Percentiles rank a stretch among this genome's conserved stretches.
Conservation (phyloP, 2,888 invertebrate genomes). For the Catonia carolina region DNA sequence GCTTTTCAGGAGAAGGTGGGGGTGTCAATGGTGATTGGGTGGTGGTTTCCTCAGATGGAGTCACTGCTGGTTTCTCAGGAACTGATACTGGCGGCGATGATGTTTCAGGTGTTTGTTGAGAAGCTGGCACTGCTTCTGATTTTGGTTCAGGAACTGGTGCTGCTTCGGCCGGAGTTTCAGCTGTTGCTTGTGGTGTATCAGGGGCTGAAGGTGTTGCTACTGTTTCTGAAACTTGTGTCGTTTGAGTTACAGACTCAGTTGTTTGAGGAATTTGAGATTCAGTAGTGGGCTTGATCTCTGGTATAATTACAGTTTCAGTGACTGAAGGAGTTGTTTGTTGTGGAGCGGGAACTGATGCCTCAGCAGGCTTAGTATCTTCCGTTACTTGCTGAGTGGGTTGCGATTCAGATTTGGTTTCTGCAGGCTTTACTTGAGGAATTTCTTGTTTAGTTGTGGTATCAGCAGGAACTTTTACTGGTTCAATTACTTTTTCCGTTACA, state of each 20-base stretch:
- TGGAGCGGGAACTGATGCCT: not conserved
- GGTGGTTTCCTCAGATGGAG: constrained; percentile 19
- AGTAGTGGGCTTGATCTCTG: too few relatives aligned
- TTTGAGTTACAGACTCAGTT: too few relatives aligned
- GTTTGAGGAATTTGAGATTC: too few relatives aligned
- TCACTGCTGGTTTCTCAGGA: not conserved
- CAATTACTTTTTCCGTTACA: constrained; percentile 11
- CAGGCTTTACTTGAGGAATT: constrained; percentile 4
- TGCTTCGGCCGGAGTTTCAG: constrained; percentile 3
- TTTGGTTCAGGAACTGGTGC: constrained; percentile 15
- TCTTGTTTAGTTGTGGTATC: not conserved
- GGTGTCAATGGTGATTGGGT: constrained; percentile 23
- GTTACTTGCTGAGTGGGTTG: too few relatives aligned
- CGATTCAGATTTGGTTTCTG: too few relatives aligned
- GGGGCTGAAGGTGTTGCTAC: not conserved
- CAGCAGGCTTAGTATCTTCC: not conserved
- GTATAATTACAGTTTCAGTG: too few relatives aligned
- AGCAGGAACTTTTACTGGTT: constrained; percentile 21
- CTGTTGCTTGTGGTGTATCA: constrained; percentile 10
- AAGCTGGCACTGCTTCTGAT: constrained; percentile 15
- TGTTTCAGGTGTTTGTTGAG: constrained; percentile 13
- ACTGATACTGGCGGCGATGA: constrained; percentile 6
- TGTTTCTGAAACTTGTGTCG: constrained; percentile 5
- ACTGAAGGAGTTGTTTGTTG: too few relatives aligned
- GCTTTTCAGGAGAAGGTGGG: constrained; percentile 23